Base-by-base conservation (phyloP, 2,888 invertebrate species). In the Disparrhopalites patrizii region DNA sequence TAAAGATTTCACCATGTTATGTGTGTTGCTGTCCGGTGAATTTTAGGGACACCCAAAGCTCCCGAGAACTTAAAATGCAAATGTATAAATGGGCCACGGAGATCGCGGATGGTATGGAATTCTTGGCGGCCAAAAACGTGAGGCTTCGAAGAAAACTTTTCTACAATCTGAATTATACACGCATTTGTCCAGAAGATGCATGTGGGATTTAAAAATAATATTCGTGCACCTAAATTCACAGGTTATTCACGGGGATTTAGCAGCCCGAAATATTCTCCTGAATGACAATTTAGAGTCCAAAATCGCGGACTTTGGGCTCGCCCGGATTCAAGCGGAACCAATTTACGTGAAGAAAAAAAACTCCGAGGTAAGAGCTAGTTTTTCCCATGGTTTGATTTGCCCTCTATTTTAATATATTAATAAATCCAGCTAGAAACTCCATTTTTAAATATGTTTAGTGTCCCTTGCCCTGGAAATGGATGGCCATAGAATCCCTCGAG, bases 101-200 rank as follows among this genome's bases (percentile, higher is more conserved):
- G 18, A 54, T 54, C 33, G 54, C 31, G 1, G 54, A 31, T 30
- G 54, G 54, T n/a, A 54, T 54, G 54, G 18, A 31, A 10, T 54
- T 54, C 18, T 31, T 54, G 54, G 30, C 54, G 4, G 30, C 54
- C n/a, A 54, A 54, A n/a, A 28, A 54, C 15, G 54, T 54, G 13
- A 54, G 23, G n/a, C n/a, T n/a, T n/a, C n/a, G n/a, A n/a, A n/a
- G n/a, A n/a, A n/a, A n/a, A n/a, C n/a, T n/a, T n/a, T n/a, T n/a
- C n/a, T n/a, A n/a, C 23, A 20, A 36, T 36, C 7, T 10, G 15
- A 36, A 36, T 10, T 36, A 15, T 36, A 36, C 8, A 36, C 7
- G 36, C 36, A 36, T n/a, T n/a, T n/a, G 36, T 10, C 36, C 7
- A 10, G 36, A 10, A 15, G 36, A 36, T 36, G 36, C 15, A 36